Percentiles rank a stretch among this genome's conserved stretches.
These are phyloP conservation scores for Pituophis catenifer DNA, from an alignment of 2,113 vertebrate genomes.

Conservation along the genomic window DNA sequence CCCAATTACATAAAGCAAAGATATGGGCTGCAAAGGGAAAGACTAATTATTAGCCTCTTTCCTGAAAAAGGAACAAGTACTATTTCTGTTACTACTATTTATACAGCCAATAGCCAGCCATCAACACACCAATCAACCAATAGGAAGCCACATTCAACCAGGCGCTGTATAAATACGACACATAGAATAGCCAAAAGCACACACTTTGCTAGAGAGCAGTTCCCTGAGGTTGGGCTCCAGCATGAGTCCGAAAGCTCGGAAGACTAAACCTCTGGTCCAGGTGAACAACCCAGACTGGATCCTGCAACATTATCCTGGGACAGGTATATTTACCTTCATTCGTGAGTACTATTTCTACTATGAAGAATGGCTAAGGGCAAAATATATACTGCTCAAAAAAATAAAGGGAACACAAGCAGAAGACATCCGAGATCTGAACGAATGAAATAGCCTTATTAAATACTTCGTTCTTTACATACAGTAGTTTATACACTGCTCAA, in stretches of 20 bases:
- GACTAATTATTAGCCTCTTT: not conserved
- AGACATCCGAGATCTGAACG: too few relatives aligned
- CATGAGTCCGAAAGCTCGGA: not conserved
- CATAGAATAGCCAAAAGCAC: not conserved
- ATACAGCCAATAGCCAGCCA: not conserved
- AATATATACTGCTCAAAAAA: not conserved
- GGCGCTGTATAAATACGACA: not conserved
- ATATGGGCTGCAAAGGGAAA: not conserved
- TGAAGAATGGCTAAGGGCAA: not conserved
- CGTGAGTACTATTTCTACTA: not conserved
- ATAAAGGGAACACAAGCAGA: too few relatives aligned
- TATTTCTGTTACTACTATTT: not conserved
- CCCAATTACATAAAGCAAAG: not conserved
- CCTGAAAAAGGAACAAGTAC: not conserved
- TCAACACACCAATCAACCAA: not conserved
- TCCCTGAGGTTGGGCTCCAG: not conserved
- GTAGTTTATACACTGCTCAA: too few relatives aligned
- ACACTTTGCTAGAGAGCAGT: not conserved
- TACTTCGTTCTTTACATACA: too few relatives aligned
- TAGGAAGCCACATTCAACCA: not conserved
- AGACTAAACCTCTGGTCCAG: not conserved
- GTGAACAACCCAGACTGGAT: not conserved
- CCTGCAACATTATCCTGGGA: not conserved
- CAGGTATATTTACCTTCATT: not conserved
- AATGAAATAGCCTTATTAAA: too few relatives aligned